Evolutionary conservation across 2,888 invertebrate species (phyloP), one percentile per base, ranked within the genome.

Genomic region (Drosophila fungiperda): DNA sequence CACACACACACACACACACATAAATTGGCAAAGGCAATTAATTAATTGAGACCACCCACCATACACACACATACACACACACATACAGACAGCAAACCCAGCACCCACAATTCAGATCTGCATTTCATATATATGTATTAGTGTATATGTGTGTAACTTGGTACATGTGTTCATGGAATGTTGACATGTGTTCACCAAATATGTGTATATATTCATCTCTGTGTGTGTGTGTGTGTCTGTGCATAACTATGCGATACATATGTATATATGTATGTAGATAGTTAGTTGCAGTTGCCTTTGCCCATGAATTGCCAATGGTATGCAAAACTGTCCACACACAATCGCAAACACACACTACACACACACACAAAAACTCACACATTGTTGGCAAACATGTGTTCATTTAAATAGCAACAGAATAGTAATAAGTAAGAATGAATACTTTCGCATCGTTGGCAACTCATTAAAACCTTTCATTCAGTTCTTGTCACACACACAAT

Each of bases 171-270:
- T 85, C 88, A 87, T 87, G 86, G 76, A 89, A 87, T 87, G 87
- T 87, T 88, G 90, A 87, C 87, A 87, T 86, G 90, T 87, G 87
- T 87, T 87, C 81, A 83, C 89, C 88, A 89, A 87, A 89, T 83
- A 89, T 88, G 80, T 73, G 76, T 76, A 62, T 77, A 65, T 73
- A 40, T 69, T 78, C 68, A 76, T 63, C 61, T 53, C 66, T 54
- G 65, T 48, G 40, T 38, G 61, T 52, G 8, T 55, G 12, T 29
- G 26, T 66, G 62, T 53, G 66, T 26, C 66, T 55, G 65, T 42
- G 40, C 40, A 52, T 62, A 65, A 49, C 62, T 58, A 15, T 45
- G 45, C 45, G 20, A 45, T 45, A 45, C 45, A 23, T 45, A 23
- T 45, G 45, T 45, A 15, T 23, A 45, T 4, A 23, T 23, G 2